Evolutionary conservation across 2,888 invertebrate genomes (phyloP), one percentile per base, ranked within the genome.

Genomic region (Ceriagrion tenellum): DNA sequence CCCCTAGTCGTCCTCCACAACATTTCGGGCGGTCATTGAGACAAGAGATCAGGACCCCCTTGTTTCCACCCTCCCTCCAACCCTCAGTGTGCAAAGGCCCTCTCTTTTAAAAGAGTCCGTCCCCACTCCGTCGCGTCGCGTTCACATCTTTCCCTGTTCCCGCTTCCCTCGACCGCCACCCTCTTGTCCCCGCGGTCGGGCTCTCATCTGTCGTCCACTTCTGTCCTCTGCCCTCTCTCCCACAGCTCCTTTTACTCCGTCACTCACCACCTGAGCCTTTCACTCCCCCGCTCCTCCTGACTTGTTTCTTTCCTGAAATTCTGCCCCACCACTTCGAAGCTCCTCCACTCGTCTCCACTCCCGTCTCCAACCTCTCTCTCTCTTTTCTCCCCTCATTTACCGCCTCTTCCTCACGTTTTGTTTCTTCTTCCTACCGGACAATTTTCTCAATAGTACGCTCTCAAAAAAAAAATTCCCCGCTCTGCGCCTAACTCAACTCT

Each of bases 221-320:
- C 81, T 35, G 81, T 69, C 12, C 81, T 30, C 81, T 35, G 10
- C 30, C 13, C 81, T 81, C 81, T 81, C 81, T 35, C 30, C 12
- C 74, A 90, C 6, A 55, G 10, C n/a, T 30, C 30, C 30, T 59
- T 20, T 91, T 59, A 16, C 26, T 59, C 59, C 40, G 55, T 59
- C 59, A 23, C 89, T 55, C 89, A 59, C 55, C 47, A 56, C 56
- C 47, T 47, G 47, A 4, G 18, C 90, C 0, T 59, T 40, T 16
- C 59, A 12, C 35, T 2, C 81, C 35, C 81, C 4, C 47, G 4
- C 47, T 47, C 8, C 47, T 47, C 4, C 47, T 8, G 2, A 6
- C 81, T 81, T 35, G 81, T 81, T 35, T 81, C n/a, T 81, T 81
- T 91, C 90, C 26, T 55, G n/a, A 90, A 59, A 91, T 59, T 91